Evolutionary conservation across 2,113 vertebrate species (phyloP).

Genomic region (Varanus salvator): DNA sequence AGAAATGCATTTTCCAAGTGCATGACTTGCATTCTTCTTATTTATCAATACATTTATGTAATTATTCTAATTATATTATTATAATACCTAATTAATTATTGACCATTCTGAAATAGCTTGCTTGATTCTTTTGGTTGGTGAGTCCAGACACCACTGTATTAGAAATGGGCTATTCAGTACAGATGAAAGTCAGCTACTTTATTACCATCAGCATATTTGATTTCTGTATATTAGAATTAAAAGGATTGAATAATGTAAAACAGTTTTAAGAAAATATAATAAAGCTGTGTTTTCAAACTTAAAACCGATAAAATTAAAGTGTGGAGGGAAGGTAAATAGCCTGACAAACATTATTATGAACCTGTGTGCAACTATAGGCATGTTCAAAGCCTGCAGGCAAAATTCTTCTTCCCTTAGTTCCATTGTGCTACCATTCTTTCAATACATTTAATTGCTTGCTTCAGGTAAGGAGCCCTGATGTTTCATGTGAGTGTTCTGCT

Average conservation of each 20-base stretch:
- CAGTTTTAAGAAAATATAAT: background rate
- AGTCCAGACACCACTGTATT: background rate
- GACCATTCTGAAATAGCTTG: background rate
- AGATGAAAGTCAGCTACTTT: constrained; percentile 1
- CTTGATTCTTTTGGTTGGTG: background rate
- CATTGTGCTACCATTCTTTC: background rate
- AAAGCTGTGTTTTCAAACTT: background rate
- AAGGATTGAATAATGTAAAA: background rate
- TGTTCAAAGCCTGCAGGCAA: background rate
- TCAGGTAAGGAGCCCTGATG: background rate
- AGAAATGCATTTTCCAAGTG: background rate
- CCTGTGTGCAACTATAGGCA: background rate
- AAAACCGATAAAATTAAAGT: too few relatives aligned
- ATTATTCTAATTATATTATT: too few relatives aligned
- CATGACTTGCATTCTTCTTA: background rate
- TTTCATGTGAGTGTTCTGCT: background rate
- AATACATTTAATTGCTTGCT: background rate
- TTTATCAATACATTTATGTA: too few relatives aligned
- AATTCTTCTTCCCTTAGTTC: too few relatives aligned
- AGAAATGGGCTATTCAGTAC: rapidly evolving
- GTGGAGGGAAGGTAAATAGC: background rate
- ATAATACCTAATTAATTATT: background rate
- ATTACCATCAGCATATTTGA: background rate
- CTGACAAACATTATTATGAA: background rate
- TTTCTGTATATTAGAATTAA: background rate